A percentile compares a stretch with the other conserved stretches of the same genome.
These are phyloP conservation scores for Meghimatium bilineatum DNA, from an alignment of 2,888 invertebrate genomes.

Conservation along the genomic window DNA sequence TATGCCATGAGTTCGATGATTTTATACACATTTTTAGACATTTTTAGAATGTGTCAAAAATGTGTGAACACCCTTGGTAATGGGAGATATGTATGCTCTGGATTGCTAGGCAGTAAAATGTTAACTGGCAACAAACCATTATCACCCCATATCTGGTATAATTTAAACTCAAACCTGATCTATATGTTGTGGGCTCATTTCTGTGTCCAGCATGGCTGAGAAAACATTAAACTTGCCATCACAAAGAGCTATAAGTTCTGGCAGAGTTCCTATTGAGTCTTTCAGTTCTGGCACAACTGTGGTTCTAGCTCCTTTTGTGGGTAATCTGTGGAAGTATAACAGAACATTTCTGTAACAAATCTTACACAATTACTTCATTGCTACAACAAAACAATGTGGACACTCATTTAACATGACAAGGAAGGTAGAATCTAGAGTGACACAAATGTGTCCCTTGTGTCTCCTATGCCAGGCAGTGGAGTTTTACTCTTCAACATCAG, in stretches of 20 bases:
- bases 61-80: too few relatives aligned
- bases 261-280: slow-evolving; percentile 77
- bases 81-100: too few relatives aligned
- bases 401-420: too few relatives aligned
- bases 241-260: slow-evolving; percentile 81
- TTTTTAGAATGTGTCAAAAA: too few relatives aligned
- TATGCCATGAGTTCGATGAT: too few relatives aligned
- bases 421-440: too few relatives aligned
- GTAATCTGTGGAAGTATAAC: background rate
- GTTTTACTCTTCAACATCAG: too few relatives aligned
- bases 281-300: slow-evolving; percentile 12
- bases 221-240: slow-evolving; percentile 82
- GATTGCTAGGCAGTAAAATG: too few relatives aligned
- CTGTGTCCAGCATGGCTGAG: slow-evolving; percentile 81
- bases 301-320: background rate
- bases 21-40: too few relatives aligned
- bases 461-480: too few relatives aligned
- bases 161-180: slow-evolving; percentile 81
- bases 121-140: background rate
- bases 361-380: background rate
- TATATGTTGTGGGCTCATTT: slow-evolving; percentile 84
- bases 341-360: background rate
- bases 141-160: background rate
- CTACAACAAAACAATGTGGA: background rate
- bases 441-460: too few relatives aligned